Conservation (phyloP, 2,888 invertebrate species). For the Pomacea canaliculata region DNA sequence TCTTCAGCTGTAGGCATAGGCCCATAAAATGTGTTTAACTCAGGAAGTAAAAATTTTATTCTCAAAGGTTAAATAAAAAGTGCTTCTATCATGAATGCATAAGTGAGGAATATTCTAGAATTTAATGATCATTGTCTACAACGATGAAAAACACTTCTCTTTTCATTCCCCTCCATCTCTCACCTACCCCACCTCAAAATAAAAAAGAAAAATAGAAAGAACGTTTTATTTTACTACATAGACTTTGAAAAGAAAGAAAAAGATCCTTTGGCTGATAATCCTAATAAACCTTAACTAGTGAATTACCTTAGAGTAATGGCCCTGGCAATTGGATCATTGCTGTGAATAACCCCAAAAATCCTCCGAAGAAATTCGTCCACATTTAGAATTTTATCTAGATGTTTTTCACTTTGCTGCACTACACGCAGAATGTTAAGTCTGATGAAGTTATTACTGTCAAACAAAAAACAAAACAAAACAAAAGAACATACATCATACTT, state of each 20-base stretch:
- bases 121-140: too few relatives aligned
- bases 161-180: too few relatives aligned
- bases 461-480: conserved; percentile 1
- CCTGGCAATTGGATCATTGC: conserved; percentile 94
- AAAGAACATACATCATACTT: background rate
- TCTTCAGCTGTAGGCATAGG: background rate
- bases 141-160: too few relatives aligned
- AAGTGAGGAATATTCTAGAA: too few relatives aligned
- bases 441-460: conserved; percentile 85
- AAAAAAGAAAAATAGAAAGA: too few relatives aligned
- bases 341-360: conserved; percentile 93
- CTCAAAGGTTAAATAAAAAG: background rate
- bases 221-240: too few relatives aligned
- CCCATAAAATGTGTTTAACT: background rate
- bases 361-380: conserved; percentile 93
- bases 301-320: conserved; percentile 81
- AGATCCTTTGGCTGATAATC: too few relatives aligned
- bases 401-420: conserved; percentile 94
- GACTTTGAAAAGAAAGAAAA: too few relatives aligned
- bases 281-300: background rate
- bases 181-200: too few relatives aligned
- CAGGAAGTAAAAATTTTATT: background rate
- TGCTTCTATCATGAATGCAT: background rate
- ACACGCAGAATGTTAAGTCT: conserved; percentile 92
- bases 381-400: conserved; percentile 92